Evolutionary conservation across 2,888 invertebrate genomes (phyloP).

Genomic region (Epistrophella euchroma): DNA sequence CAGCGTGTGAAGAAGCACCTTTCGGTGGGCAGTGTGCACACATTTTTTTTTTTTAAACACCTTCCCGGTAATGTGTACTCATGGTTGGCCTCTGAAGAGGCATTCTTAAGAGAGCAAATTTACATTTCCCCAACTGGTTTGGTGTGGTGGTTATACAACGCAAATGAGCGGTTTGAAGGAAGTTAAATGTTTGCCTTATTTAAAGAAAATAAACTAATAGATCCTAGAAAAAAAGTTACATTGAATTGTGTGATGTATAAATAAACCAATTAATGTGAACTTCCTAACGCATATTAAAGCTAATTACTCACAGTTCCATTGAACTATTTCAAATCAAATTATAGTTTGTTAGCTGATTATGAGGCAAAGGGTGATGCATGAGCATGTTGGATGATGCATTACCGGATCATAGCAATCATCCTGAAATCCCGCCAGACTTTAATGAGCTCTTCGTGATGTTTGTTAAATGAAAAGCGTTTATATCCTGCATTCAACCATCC

Average conservation of each 20-base stretch:
- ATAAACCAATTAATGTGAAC: constrained; percentile 21
- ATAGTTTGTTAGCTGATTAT: neutral
- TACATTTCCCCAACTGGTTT: constrained; percentile 63
- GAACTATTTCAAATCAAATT: constrained; percentile 62
- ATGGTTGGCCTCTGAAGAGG: constrained; percentile 60
- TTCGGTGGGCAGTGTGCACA: constrained; percentile 29
- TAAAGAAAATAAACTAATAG: constrained; percentile 42
- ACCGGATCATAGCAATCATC: constrained; percentile 43
- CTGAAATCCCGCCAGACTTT: constrained; percentile 46
- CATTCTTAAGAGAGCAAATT: constrained; percentile 62
- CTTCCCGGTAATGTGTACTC: constrained; percentile 53
- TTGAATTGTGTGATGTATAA: constrained; percentile 3
- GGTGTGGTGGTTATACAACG: neutral
- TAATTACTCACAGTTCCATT: constrained; percentile 63
- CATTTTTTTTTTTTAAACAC: constrained; percentile 69
- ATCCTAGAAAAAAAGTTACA: constrained; percentile 16
- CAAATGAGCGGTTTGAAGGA: neutral
- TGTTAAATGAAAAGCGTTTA: constrained; percentile 53
- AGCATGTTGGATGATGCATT: neutral
- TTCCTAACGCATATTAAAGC: constrained; percentile 30
- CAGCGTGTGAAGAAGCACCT: constrained; percentile 50
- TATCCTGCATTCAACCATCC: constrained; percentile 12
- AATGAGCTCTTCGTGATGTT: constrained; percentile 74
- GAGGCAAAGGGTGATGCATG: neutral
- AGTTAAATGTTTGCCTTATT: neutral